Evolutionary conservation across 64 coral and sea anemone species (phyloP).

Genomic region (Hydrozoanthus tunicans): DNA sequence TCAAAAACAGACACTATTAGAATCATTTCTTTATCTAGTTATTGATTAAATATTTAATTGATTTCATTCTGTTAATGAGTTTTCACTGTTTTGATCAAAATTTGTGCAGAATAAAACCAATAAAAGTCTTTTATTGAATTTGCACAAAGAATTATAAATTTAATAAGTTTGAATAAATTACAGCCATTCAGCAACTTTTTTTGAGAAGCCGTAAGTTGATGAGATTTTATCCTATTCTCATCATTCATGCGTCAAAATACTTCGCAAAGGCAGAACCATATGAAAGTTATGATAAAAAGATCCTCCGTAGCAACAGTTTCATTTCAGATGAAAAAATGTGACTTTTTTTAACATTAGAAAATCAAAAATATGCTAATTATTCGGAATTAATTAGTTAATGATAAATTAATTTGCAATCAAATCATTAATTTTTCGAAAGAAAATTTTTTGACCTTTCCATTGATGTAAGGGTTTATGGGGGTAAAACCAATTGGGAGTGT

Average conservation of each 20-base stretch:
- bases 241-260: slow-evolving; percentile 15
- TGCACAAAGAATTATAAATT: not conserved
- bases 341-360: not conserved
- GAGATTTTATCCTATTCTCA: slow-evolving; percentile 5
- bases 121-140: not conserved
- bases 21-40: not conserved
- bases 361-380: slow-evolving; percentile 14
- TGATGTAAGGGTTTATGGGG: slow-evolving; percentile 18
- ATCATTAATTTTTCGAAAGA: slow-evolving; percentile 4
- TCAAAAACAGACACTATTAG: slow-evolving; percentile 14
- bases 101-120: not conserved
- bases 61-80: not conserved
- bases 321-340: not conserved
- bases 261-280: slow-evolving; percentile 3
- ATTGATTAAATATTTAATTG: slow-evolving; percentile 31
- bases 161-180: slow-evolving; percentile 25
- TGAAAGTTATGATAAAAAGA: not conserved
- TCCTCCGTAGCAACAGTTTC: not conserved
- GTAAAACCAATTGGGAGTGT: slow-evolving; percentile 24
- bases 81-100: slow-evolving; percentile 9
- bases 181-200: slow-evolving; percentile 18
- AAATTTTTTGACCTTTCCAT: not conserved
- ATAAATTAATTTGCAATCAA: slow-evolving; percentile 23
- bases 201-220: slow-evolving; percentile 14
- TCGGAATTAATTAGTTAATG: slow-evolving; percentile 24